phyloP scores from a whole-genome alignment of 64 coral and sea anemone species.

The Montipora capricornis region DNA sequence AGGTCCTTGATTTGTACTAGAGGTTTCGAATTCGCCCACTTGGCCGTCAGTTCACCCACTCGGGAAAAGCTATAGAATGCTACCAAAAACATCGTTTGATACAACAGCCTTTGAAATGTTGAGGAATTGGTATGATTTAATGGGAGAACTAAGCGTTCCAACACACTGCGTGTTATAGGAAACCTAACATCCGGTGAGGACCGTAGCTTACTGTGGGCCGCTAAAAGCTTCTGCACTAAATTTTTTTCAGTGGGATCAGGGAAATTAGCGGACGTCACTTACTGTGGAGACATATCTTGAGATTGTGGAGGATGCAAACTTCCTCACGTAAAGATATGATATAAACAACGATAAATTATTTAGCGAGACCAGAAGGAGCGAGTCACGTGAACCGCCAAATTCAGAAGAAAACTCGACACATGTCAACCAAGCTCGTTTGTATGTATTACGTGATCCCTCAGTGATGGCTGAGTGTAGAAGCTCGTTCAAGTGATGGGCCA shows the following conservation, averaged over 20 bases:
- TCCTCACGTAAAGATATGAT: neutral
- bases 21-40: neutral
- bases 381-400: neutral
- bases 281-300: neutral
- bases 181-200: neutral
- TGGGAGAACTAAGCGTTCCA: neutral
- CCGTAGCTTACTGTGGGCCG: neutral
- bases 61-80: slow-evolving; percentile 34
- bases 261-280: neutral
- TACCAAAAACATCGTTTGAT: slow-evolving; percentile 8
- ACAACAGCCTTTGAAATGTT: neutral
- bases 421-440: neutral
- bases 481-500: neutral
- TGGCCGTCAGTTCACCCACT: slow-evolving; percentile 10
- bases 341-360: neutral
- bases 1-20: neutral
- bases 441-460: neutral
- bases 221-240: slow-evolving; percentile 1
- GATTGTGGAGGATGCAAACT: neutral
- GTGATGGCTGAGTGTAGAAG: neutral
- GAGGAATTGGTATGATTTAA: neutral
- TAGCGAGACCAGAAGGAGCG: neutral
- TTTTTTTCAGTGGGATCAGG: neutral
- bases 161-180: slow-evolving; percentile 1
- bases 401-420: neutral